Conservation (phyloP, 2,888 invertebrate genomes). For the Drosophila dives region DNA sequence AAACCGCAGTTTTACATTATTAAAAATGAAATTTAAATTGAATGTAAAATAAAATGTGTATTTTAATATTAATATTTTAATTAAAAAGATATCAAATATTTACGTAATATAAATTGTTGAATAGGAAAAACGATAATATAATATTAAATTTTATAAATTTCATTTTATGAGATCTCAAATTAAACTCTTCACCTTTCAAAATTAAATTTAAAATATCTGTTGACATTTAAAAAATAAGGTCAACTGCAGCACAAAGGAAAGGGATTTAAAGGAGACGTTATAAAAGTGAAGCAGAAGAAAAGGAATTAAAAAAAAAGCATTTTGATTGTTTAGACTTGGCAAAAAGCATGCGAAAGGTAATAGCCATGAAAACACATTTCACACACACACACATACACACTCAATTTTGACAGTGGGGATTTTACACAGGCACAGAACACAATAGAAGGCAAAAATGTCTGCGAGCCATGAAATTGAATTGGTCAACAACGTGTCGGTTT, state of each 20-base stretch:
- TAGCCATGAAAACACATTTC: conserved; percentile 10
- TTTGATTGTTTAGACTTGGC: conserved; percentile 57
- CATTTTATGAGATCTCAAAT: background rate
- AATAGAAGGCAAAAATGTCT: conserved; percentile 27
- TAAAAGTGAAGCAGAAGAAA: conserved; percentile 26
- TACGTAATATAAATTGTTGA: background rate
- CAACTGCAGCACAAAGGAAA: background rate
- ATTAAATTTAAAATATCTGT: conserved; percentile 34
- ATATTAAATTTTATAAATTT: background rate
- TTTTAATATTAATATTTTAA: background rate
- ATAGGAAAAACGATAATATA: background rate
- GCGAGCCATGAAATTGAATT: conserved; percentile 74
- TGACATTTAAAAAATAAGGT: conserved; percentile 62
- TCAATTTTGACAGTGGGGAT: conserved; percentile 47
- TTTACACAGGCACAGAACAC: conserved; percentile 16
- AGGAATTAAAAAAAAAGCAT: conserved; percentile 19
- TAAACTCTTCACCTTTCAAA: background rate
- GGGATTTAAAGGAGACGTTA: background rate
- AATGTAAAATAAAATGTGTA: too few species aligned
- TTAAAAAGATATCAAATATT: background rate
- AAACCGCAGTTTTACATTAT: background rate
- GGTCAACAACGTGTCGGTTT: conserved; percentile 61
- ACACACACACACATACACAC: conserved; percentile 1
- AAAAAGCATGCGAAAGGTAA: conserved; percentile 39
- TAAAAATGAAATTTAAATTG: too few species aligned